Conservation (phyloP, 2,888 invertebrate species). For the Nomada hirtipes region DNA sequence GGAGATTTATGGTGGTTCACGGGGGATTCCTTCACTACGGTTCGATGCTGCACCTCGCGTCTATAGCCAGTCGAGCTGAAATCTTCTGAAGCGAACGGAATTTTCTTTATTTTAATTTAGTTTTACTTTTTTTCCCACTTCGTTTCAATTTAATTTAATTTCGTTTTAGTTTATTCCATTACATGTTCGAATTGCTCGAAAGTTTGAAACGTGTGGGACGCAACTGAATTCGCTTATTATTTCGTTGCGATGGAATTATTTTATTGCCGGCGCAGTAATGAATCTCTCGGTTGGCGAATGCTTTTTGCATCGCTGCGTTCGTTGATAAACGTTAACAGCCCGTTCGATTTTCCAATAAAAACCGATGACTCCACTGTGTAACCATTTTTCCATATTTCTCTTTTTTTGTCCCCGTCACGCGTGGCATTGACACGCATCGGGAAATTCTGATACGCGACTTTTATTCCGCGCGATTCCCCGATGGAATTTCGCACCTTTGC, state of each 20-base stretch:
- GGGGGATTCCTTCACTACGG: background rate
- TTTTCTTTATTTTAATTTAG: no score
- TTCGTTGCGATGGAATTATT: no score
- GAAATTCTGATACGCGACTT: background rate
- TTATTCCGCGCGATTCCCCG: background rate
- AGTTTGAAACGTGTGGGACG: no score
- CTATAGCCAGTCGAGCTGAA: no score
- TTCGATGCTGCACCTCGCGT: background rate
- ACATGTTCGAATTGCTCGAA: no score
- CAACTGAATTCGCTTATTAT: no score
- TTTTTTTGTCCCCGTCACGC: background rate
- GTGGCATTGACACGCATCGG: conserved; percentile 33
- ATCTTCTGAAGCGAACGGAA: no score
- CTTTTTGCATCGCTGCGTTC: conserved; percentile 5
- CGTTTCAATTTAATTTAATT: no score
- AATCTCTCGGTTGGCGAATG: background rate
- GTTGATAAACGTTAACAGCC: background rate
- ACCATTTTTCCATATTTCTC: background rate
- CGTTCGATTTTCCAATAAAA: background rate
- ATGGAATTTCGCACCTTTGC: no score
- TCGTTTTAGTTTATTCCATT: no score
- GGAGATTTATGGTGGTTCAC: background rate
- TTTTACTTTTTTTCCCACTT: no score
- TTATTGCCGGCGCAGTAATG: background rate
- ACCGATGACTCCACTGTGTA: background rate